These are phyloP conservation scores for Idaea straminata DNA, from an alignment of 2,888 invertebrate species.

Conservation along the genomic window DNA sequence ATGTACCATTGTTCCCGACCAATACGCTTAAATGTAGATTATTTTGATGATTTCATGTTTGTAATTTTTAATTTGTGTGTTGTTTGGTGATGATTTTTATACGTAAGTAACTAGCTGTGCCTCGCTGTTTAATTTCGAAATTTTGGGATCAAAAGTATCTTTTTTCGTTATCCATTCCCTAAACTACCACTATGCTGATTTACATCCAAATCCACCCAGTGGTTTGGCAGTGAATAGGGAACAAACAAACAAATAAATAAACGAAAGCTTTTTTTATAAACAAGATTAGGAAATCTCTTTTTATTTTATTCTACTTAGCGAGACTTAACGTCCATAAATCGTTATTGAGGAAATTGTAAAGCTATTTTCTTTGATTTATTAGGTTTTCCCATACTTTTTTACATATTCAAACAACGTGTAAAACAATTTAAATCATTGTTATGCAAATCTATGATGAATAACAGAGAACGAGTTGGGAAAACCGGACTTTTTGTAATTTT, in stretches of 20 bases:
- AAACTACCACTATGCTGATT: too few species aligned
- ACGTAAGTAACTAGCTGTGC: not conserved
- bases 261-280: too few species aligned
- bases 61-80: too few species aligned
- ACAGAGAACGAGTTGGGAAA: constrained; percentile 36
- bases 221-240: too few species aligned
- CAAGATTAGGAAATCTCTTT: not conserved
- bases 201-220: too few species aligned
- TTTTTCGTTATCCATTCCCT: too few species aligned
- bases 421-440: constrained; percentile 22
- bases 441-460: constrained; percentile 39
- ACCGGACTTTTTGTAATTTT: constrained; percentile 38
- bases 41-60: too few species aligned
- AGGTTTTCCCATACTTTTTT: constrained; percentile 29
- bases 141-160: too few species aligned
- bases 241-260: too few species aligned
- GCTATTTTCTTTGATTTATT: constrained; percentile 13
- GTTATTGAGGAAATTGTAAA: constrained; percentile 8
- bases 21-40: not conserved
- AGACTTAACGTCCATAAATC: not conserved
- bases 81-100: not conserved
- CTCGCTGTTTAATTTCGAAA: too few species aligned
- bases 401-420: constrained; percentile 17
- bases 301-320: not conserved
- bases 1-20: too few species aligned